phyloP scores from a whole-genome alignment of 1,140 invertebrate genomes.

The Drosophila subobscura region DNA sequence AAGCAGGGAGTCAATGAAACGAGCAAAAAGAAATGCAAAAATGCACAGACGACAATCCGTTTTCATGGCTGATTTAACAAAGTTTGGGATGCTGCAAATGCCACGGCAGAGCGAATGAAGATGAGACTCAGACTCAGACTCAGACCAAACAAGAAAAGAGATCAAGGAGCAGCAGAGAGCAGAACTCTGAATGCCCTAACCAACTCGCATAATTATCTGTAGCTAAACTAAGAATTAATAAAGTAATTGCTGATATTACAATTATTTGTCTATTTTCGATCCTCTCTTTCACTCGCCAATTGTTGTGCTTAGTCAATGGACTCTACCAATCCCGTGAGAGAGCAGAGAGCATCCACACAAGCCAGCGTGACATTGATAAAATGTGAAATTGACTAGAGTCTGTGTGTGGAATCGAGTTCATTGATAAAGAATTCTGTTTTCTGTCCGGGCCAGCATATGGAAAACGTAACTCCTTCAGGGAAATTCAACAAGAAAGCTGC shows the following conservation, averaged over 20 bases:
- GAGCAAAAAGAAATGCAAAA: constrained; percentile 75
- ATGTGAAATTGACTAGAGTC: constrained; percentile 43
- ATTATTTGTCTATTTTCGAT: no score
- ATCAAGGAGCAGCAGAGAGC: not conserved
- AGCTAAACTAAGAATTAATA: no score
- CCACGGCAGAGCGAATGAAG: constrained; percentile 39
- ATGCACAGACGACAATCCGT: constrained; percentile 73
- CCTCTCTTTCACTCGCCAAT: no score
- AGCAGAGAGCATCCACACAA: not conserved
- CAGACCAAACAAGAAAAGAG: constrained; percentile 25
- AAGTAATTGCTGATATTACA: not conserved
- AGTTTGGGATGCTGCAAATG: constrained; percentile 62
- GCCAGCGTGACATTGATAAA: constrained; percentile 27
- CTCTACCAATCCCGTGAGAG: no score
- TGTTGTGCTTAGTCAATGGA: no score
- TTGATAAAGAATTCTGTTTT: constrained; percentile 20
- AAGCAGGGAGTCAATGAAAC: constrained; percentile 63
- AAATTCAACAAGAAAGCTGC: no score
- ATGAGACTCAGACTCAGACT: constrained; percentile 14
- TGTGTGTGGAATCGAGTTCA: constrained; percentile 1
- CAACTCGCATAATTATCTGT: not conserved
- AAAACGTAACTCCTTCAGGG: no score
- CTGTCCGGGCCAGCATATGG: no score
- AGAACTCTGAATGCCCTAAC: not conserved
- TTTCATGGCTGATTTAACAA: constrained; percentile 81